Percentiles rank a stretch among this genome's conserved stretches.
These are phyloP conservation scores for Diarsia dahlii DNA, from an alignment of 2,888 invertebrate genomes.

Conservation along the genomic window DNA sequence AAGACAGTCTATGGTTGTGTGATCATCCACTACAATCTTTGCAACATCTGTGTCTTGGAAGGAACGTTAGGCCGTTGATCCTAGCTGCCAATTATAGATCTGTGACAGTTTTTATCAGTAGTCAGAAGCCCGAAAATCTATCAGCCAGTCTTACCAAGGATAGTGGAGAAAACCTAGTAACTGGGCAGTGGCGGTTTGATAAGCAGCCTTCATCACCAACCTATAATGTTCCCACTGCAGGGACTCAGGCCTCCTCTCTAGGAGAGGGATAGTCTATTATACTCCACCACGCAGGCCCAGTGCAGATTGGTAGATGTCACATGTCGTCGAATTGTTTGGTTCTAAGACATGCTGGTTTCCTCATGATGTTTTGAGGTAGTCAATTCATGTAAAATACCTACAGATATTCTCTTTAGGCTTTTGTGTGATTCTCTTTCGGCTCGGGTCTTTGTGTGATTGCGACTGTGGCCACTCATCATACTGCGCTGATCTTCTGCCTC, in stretches of 20 bases:
- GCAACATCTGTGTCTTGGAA: background rate
- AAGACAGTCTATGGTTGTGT: background rate
- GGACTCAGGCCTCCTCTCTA: too few relatives aligned
- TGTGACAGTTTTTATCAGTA: background rate
- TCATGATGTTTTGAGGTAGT: too few relatives aligned
- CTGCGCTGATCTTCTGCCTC: conserved; percentile 16
- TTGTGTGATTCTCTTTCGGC: too few relatives aligned
- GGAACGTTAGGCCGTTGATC: background rate
- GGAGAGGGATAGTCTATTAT: too few relatives aligned
- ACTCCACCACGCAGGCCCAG: too few relatives aligned
- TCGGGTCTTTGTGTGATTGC: background rate
- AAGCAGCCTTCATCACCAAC: too few relatives aligned
- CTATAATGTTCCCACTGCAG: too few relatives aligned
- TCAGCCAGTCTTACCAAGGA: background rate
- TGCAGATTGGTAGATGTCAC: too few relatives aligned
- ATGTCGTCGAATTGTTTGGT: too few relatives aligned
- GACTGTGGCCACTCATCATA: background rate
- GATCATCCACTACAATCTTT: background rate
- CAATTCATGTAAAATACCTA: background rate
- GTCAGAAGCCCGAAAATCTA: background rate
- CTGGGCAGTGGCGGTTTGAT: background rate
- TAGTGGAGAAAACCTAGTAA: background rate
- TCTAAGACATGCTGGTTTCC: too few relatives aligned
- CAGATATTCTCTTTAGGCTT: too few relatives aligned
- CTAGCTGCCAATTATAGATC: background rate